Evolutionary conservation across 2,797 vertebrate species (phyloP), one percentile per base, ranked within the genome.

Genomic region (Pangasius sanitwongsei): DNA sequence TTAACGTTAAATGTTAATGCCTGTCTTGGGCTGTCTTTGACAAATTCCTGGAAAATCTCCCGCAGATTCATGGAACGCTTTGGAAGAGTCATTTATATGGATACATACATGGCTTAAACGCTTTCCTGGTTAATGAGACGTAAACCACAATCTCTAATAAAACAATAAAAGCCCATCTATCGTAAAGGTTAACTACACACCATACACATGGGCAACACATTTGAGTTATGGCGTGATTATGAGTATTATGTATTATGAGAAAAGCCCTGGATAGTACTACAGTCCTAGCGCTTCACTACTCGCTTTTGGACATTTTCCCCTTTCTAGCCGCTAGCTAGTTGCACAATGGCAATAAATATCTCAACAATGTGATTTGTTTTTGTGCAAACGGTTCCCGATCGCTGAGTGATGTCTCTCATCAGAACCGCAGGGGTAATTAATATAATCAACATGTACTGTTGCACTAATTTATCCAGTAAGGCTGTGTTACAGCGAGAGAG

Each of bases 91-190:
- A 82, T 88, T 88, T 69, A 86, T 87, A 65, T 12, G 44, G 59
- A 78, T 75, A 25, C 34, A 61, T 74, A 69, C n/a, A 74, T 61
- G 65, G 44, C 31, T 75, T 13, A 87, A 69, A 67, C 77, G 18
- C 85, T 86, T 83, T 69, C 55, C 81, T 31, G 59, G 67, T 72
- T 90, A 90, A 88, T 88, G 75, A 89, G 81, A 87, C 61, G 75
- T 87, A 83, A 88, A 72, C 44, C 87, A 3, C 81, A 88, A 57
- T 18, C 67, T 86, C 48, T 75, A 80, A 83, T 83, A 83, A 82
- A 89, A 90, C 84, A 89, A 75, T 63, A 69, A 87, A 55, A 84
- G 75, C 15, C 57, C 25, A 67, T 84, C 81, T 78, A 48, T 83
- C 57, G 55, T 59, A 31, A 88, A 88, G 87, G 72, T 78, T 55